Conservation (phyloP, 2,113 vertebrate genomes). For the Corythornis cristatus region DNA sequence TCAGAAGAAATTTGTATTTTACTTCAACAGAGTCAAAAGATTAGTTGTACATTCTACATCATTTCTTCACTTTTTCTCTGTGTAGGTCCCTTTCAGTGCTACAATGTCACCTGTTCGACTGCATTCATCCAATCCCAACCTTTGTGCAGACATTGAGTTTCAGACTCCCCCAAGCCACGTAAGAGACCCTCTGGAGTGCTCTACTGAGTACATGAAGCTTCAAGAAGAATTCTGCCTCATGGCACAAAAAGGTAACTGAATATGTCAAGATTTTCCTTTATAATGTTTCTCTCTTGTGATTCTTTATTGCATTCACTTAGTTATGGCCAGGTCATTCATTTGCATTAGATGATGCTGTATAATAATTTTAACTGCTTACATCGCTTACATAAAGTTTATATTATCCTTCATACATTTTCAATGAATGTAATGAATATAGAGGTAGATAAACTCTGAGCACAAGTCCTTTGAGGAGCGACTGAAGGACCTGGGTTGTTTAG, state of each 20-base stretch:
- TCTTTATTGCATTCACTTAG: not conserved
- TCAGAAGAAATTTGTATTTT: not conserved
- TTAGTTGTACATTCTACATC: not conserved
- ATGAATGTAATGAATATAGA: not conserved
- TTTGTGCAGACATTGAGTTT: slow-evolving; percentile 94
- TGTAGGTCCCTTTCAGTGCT: slow-evolving; percentile 91
- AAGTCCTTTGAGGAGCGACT: no score
- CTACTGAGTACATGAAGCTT: slow-evolving; percentile 94
- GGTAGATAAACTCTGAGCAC: not conserved
- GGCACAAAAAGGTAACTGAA: slow-evolving; percentile 91
- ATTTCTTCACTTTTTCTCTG: not conserved
- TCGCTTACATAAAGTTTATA: not conserved
- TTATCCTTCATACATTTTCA: not conserved
- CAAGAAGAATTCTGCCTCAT: slow-evolving; percentile 97
- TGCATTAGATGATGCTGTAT: not conserved
- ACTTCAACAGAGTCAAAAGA: not conserved
- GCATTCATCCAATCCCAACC: slow-evolving; percentile 98
- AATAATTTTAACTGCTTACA: not conserved
- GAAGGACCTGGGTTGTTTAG: no score
- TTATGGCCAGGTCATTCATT: not conserved
- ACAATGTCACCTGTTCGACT: slow-evolving; percentile 92
- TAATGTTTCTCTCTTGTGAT: not conserved
- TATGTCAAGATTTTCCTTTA: not conserved
- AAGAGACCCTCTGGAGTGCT: slow-evolving; percentile 85
- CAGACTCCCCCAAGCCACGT: slow-evolving; percentile 86